Base-by-base conservation (phyloP, 2,113 vertebrate species). In the Phocoena sinus region DNA sequence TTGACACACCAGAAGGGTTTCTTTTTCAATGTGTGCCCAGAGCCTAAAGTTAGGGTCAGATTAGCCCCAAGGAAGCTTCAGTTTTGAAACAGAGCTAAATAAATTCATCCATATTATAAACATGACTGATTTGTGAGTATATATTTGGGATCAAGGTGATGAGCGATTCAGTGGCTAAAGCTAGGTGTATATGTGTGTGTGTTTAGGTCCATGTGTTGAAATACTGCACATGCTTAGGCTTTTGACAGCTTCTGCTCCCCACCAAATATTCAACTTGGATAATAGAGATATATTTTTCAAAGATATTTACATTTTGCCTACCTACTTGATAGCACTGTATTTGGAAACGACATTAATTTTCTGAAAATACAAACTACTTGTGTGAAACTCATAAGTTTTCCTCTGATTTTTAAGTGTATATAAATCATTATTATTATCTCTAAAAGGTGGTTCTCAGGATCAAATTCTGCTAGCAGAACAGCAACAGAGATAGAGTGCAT, bases 291-390 rank as follows among this genome's bases (percentile, higher is more conserved):
- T 82, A 81, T 44, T 70, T 91, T 93, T 88, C 21, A 38, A 85
- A 60, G 13, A 36, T 76, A 21, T 26, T 18, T 33, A 38, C 6
- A 44, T 70, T 82, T 95, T 96, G 3, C 33, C 14, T 67, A 5
- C 41, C 70, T 63, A 25, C 26, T 74, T 68, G 36, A 23, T 47
- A 79, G 25, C 1, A 33, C 36, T 38, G 6, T 41, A n/a, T 62
- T 96, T 95, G n/a, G 73, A 82, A 92, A 58, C 11, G 62, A 68
- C 15, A 17, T 96, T 91, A 81, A 89, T 94, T 91, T 93, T 47
- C 31, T 92, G 50, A 86, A 91, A 82, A 87, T 33, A 53, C 33
- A 41, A 71, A 86, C 20, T 89, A 53, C 41, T 89, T 73, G 7
- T 89, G 18, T 91, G 36, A 82, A 58, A 84, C 31, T 50, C 13